Percentiles rank a stretch among this genome's conserved stretches.
Conservation (phyloP, 2,888 invertebrate species). For the Netelia fuscicornis region DNA sequence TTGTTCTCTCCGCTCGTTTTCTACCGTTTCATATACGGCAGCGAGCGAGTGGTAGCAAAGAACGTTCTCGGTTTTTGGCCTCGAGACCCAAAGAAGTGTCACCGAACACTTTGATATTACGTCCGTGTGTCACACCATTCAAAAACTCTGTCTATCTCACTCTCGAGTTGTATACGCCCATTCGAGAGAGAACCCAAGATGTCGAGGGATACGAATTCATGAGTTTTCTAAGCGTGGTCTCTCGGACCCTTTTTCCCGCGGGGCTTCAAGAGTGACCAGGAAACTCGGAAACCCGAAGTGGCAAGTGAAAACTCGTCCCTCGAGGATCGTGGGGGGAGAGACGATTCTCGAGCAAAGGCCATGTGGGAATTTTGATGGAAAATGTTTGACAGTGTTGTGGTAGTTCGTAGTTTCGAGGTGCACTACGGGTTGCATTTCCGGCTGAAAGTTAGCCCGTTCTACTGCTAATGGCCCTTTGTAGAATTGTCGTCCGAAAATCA, state of each 20-base stretch:
- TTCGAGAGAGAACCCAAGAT: neutral
- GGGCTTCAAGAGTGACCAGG: constrained; percentile 31
- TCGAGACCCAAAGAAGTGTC: constrained; percentile 5
- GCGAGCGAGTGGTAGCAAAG: constrained; percentile 9
- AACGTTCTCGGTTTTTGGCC: neutral
- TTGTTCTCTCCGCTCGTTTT: constrained; percentile 13
- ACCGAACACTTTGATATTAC: constrained; percentile 22
- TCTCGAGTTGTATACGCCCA: neutral
- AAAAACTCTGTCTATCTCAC: constrained; percentile 3
- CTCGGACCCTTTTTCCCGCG: neutral
- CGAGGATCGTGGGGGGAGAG: neutral
- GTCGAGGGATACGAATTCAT: constrained; percentile 29
- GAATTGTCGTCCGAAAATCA: neutral
- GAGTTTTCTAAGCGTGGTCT: neutral
- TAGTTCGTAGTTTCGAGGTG: neutral
- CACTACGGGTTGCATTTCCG: constrained; percentile 13
- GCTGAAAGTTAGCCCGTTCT: neutral
- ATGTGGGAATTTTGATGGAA: constrained; percentile 37
- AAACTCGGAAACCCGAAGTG: constrained; percentile 48
- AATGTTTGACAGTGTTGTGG: constrained; percentile 38
- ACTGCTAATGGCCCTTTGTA: neutral
- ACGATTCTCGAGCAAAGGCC: constrained; percentile 18
- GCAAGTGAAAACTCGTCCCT: constrained; percentile 47
- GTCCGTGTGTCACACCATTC: constrained; percentile 21
- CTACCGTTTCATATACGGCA: constrained; percentile 27